Evolutionary conservation across 2,797 vertebrate species (phyloP), one percentile per base, ranked within the genome.

Genomic region (Sciurus carolinensis): DNA sequence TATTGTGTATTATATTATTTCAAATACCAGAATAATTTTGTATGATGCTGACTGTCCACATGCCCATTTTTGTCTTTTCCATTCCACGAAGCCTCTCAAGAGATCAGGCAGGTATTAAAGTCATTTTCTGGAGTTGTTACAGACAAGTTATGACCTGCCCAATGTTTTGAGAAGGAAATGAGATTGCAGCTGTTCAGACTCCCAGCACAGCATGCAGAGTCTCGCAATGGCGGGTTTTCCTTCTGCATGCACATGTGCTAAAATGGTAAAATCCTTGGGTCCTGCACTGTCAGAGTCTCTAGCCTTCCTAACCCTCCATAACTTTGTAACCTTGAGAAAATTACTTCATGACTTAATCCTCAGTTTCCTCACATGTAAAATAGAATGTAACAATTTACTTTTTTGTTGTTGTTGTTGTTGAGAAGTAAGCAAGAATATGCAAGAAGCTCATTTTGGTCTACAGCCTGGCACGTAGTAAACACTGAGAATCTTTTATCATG

Each of bases 241-340:
- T 18, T 10, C 4, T 4, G 8, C 1, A 0, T 0, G 14, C n/a
- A 14, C 1, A 0, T 6, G 36, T 22, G 71, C 59, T 42, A 7
- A 4, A 6, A 3, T 30, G 50, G 11, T 50, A 17, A 72, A 30
- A 62, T 44, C 42, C 72, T 24, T 67, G 18, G 24, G 7, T 71
- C 28, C 59, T 6, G 5, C 17, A 33, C 64, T 62, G 17, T 28
- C 14, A 24, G 39, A 14, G 30, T 59, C 13, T 33, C 52, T 12
- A n/a, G 47, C 30, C 52, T 71, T 10, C 18, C 30, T 69, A n/a
- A 0, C 10, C 28, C 66, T 36, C 36, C 75, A 8, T 69, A 30
- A 8, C 67, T 71, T 33, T 90, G 64, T n/a, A 18, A 81, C 71
- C 59, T 30, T 28, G 7, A 33, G 26, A 8, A 84, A 96, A 42